These are phyloP conservation scores for Uloborus plumipes DNA, from an alignment of 2,888 invertebrate species.

Conservation along the genomic window DNA sequence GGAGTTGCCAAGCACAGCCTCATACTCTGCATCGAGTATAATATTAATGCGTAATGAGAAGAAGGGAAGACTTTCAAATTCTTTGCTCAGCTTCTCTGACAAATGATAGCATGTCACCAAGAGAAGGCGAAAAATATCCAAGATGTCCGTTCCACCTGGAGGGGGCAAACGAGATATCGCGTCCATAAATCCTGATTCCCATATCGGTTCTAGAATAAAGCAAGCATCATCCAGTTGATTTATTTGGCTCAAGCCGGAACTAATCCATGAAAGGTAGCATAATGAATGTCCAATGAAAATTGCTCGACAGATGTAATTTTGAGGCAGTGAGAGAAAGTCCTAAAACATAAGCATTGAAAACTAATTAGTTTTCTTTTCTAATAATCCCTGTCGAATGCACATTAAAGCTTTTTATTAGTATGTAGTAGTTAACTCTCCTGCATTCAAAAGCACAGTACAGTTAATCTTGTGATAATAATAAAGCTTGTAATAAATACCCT, in stretches of 20 bases:
- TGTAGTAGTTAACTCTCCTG: too few species aligned
- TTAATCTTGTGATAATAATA: too few species aligned
- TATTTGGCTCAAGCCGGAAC: too few species aligned
- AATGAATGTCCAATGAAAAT: too few species aligned
- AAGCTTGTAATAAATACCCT: too few species aligned
- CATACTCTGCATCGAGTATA: conserved; percentile 23
- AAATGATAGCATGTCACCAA: conserved; percentile 27
- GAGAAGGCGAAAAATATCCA: conserved; percentile 38
- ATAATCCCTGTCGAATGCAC: too few species aligned
- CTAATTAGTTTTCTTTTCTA: too few species aligned
- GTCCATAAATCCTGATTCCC: conserved; percentile 26
- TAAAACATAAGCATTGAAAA: background rate
- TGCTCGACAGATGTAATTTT: background rate
- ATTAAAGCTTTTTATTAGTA: too few species aligned
- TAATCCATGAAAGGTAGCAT: too few species aligned
- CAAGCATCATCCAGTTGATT: background rate
- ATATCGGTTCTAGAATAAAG: background rate
- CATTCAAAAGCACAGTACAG: too few species aligned
- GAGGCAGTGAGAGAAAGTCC: background rate
- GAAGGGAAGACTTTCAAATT: background rate
- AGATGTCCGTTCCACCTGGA: conserved; percentile 22
- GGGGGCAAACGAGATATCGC: conserved; percentile 26
- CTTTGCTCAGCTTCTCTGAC: conserved; percentile 10
- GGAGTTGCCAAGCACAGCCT: background rate
- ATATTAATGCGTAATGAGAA: conserved; percentile 24